Base-by-base conservation (phyloP, 2,797 vertebrate species). In the Petrocephalus schoutedeni region DNA sequence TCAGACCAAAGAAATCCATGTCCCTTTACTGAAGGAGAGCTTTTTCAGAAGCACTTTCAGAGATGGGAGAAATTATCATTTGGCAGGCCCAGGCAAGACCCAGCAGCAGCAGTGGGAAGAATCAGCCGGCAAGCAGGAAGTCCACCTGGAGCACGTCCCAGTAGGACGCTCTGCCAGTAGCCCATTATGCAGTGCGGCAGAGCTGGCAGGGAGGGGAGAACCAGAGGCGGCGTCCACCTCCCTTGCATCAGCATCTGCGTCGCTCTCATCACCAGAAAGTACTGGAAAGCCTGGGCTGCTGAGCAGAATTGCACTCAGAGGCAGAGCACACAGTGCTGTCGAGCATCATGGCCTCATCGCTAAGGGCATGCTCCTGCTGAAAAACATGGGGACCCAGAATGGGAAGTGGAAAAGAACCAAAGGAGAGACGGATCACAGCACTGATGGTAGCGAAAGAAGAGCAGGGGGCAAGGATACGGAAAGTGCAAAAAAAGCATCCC, bases 371-470 rank as follows among this genome's bases (percentile, higher is more conserved):
- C 95, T 91, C 32, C 93, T 94, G 90, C 90, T 88, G 85, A 95
- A 91, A 92, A 96, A 93, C 93, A 99, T 99, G 98, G 98, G 98
- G 64, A 98, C 98, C 93, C 97, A 98, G 93, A 98, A 99, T 89
- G 95, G 96, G 7, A 99, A 97, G 93, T 97, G 96, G 74, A 98
- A 94, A 94, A 97, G 95, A 94, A 4, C 94, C 41, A 19, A 93
- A 88, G 94, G 94, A 87, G 95, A 94, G 87, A 94, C 19, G 7
- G 74, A 77, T 49, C 74, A 8, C 41, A 16, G 64, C 28, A 36
- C 28, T 16, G 67, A 41, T 1, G 94, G 95, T 86, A 91, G 91
- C 0, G 94, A 94, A 82, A 95, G 95, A 89, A 93, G 90, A 1
- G 89, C 88, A 32, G 95, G 96, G 92, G 91, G 92, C 86, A 84